These are phyloP conservation scores for Acipenser oxyrinchus DNA, from an alignment of 2,797 vertebrate species.

Conservation along the genomic window DNA sequence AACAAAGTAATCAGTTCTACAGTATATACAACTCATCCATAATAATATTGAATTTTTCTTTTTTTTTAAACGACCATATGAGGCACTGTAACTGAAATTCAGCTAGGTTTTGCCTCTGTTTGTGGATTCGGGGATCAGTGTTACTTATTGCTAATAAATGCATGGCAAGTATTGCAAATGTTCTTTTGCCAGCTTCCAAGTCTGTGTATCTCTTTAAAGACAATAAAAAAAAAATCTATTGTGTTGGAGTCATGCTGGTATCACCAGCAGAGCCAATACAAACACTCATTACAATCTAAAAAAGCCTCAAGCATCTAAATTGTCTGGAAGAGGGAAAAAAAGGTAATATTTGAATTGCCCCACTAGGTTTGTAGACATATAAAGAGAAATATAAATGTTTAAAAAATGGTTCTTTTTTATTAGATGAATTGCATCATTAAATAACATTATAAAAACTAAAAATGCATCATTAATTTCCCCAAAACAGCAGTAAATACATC, in stretches of 20 bases:
- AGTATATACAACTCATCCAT: too few species aligned
- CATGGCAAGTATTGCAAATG: too few species aligned
- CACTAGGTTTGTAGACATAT: conserved; percentile 66
- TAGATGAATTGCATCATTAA: conserved; percentile 99
- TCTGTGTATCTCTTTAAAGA: too few species aligned
- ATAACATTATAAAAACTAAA: conserved; percentile 98
- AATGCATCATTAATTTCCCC: conserved; percentile 99
- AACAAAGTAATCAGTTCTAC: too few species aligned
- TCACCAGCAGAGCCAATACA: conserved; percentile 47
- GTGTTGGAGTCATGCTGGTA: conserved; percentile 44
- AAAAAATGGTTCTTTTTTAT: conserved; percentile 81
- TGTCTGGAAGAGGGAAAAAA: conserved; percentile 50
- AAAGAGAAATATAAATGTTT: conserved; percentile 60
- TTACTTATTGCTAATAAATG: too few species aligned
- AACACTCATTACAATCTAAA: conserved; percentile 58
- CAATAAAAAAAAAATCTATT: conserved; percentile 17
- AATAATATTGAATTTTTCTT: too few species aligned
- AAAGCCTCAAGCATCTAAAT: conserved; percentile 63
- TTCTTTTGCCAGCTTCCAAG: too few species aligned
- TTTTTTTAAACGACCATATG: too few species aligned
- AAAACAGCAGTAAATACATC: conserved; percentile 93
- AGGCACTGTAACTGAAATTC: too few species aligned
- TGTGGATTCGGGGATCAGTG: too few species aligned
- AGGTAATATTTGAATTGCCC: conserved; percentile 76
- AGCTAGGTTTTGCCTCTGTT: too few species aligned